phyloP scores from a whole-genome alignment of 2,888 invertebrate genomes.

The Anticlea derivata region DNA sequence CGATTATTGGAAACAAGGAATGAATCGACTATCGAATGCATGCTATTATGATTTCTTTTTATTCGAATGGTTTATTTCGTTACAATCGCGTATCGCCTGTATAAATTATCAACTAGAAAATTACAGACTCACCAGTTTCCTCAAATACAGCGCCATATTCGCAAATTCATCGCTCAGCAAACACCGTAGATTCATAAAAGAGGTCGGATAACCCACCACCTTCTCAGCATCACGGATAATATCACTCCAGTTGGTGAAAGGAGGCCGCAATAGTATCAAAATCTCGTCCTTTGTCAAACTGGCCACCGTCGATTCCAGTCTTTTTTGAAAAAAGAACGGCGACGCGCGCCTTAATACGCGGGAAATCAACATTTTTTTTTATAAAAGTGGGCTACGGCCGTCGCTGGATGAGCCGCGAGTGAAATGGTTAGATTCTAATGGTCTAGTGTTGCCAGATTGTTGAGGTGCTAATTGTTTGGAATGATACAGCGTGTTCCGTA shows the following conservation, averaged over 20 bases:
- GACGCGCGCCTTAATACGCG: constrained; percentile 67
- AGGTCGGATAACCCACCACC: constrained; percentile 83
- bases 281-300: constrained; percentile 78
- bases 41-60: too few species aligned
- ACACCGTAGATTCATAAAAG: constrained; percentile 84
- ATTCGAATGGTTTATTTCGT: too few species aligned
- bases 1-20: too few species aligned
- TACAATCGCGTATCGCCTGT: too few species aligned
- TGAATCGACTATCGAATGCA: too few species aligned
- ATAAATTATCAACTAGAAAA: too few species aligned
- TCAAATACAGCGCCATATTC: constrained; percentile 79
- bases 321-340: constrained; percentile 69
- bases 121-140: constrained; percentile 78
- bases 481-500: constrained; percentile 7
- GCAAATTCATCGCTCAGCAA: constrained; percentile 85
- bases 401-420: constrained; percentile 30
- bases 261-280: constrained; percentile 68
- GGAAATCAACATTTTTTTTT: constrained; percentile 60
- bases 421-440: constrained; percentile 39
- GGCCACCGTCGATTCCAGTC: constrained; percentile 73
- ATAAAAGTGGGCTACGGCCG: constrained; percentile 23
- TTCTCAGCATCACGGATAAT: constrained; percentile 78
- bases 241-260: constrained; percentile 77
- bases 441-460: constrained; percentile 29
- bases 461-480: constrained; percentile 10